Evolutionary conservation across 2,113 vertebrate genomes (phyloP).

Genomic region (Poecile atricapillus): DNA sequence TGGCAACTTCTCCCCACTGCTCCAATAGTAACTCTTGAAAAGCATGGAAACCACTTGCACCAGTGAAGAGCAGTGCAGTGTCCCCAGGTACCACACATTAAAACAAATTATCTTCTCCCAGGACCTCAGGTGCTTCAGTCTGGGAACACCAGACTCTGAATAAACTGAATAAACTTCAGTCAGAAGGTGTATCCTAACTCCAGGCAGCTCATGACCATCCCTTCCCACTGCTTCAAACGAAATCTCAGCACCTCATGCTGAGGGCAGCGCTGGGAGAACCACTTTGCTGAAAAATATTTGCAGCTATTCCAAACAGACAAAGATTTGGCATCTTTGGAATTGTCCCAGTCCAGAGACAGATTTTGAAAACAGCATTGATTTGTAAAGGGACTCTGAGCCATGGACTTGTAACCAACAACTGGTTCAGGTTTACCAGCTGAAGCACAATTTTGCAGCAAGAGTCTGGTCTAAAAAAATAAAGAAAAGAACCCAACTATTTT

Average conservation of each 20-base stretch:
- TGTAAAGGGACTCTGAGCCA: not conserved
- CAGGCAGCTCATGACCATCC: not conserved
- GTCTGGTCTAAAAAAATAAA: not conserved
- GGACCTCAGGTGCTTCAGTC: not conserved
- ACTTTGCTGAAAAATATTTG: not conserved
- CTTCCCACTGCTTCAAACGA: not conserved
- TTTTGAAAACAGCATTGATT: not conserved
- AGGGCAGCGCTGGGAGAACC: not conserved
- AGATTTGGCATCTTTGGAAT: not conserved
- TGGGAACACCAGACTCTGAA: not conserved
- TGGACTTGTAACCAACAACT: not conserved
- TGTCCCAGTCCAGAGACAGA: not conserved
- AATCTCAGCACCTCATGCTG: not conserved
- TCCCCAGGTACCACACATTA: not conserved
- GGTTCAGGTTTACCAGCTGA: not conserved
- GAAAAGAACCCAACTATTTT: not conserved
- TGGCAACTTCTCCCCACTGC: not conserved
- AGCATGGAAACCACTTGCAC: not conserved
- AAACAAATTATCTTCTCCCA: not conserved
- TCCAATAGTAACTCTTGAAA: not conserved
- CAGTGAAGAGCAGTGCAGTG: not conserved
- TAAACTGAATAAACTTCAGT: not conserved
- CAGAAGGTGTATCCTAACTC: not conserved
- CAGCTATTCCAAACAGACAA: not conserved
- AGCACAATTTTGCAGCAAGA: not conserved